Conservation (phyloP, 2,113 vertebrate genomes). For the Melanotaenia duboulayi region DNA sequence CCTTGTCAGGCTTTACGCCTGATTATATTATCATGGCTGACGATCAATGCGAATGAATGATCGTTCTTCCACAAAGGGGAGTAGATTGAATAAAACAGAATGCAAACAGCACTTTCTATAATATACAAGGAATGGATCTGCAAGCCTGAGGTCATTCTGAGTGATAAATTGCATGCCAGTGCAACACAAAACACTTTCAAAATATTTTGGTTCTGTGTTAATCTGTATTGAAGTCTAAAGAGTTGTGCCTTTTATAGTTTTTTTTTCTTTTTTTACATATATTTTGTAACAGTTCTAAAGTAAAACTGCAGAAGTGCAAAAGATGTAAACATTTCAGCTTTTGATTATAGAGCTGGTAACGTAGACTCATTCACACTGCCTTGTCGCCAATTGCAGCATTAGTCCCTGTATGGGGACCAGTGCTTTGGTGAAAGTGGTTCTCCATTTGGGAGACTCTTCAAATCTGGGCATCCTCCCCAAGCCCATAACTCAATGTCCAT, state of each 20-base stretch:
- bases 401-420: constrained; percentile 70
- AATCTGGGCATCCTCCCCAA: constrained; percentile 74
- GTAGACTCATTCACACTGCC: constrained; percentile 52
- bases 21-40: constrained; percentile 80
- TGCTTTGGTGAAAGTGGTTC: constrained; percentile 66
- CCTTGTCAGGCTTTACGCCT: constrained; percentile 76
- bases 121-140: constrained; percentile 34
- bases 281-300: constrained; percentile 9
- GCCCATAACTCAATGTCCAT: constrained; percentile 70
- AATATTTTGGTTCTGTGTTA: constrained; percentile 16
- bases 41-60: constrained; percentile 75
- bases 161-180: constrained; percentile 20
- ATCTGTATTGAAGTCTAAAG: background rate
- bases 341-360: constrained; percentile 54
- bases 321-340: constrained; percentile 42
- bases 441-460: constrained; percentile 73
- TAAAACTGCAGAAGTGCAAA: constrained; percentile 31
- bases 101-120: constrained; percentile 36
- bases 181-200: constrained; percentile 28
- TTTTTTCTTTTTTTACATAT: constrained; percentile 10
- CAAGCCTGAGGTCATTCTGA: constrained; percentile 41
- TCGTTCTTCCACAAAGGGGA: constrained; percentile 52
- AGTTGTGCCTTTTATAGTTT: constrained; percentile 4
- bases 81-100: constrained; percentile 44
- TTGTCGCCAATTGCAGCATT: constrained; percentile 66